phyloP scores from a whole-genome alignment of 2,797 vertebrate genomes.

The Peromyscus aztecus region DNA sequence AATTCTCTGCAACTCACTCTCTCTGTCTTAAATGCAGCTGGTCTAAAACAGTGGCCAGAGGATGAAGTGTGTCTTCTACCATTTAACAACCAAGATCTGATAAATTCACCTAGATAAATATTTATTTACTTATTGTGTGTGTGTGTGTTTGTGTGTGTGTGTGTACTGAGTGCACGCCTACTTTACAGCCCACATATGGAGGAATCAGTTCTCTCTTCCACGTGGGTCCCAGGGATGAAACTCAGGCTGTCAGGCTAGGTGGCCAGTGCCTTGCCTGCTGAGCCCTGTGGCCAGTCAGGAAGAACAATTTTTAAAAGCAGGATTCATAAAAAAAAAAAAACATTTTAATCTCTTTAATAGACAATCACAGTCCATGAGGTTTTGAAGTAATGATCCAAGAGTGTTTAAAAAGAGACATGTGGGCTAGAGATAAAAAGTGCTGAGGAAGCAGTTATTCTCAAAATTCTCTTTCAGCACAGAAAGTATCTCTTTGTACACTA shows the following conservation, averaged over 20 bases:
- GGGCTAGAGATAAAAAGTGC: not conserved
- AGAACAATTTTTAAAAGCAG: not conserved
- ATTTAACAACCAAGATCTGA: not conserved
- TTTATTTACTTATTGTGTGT: not conserved
- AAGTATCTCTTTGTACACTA: not conserved
- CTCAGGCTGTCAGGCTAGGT: not conserved
- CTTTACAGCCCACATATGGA: too few species aligned
- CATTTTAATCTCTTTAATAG: not conserved
- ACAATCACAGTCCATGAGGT: not conserved
- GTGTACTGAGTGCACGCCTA: not conserved
- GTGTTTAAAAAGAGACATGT: not conserved
- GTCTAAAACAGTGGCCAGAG: not conserved
- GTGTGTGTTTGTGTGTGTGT: not conserved
- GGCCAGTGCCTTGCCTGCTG: not conserved
- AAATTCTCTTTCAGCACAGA: not conserved
- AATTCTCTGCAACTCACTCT: not conserved
- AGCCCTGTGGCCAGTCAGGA: not conserved
- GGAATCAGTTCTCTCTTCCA: not conserved
- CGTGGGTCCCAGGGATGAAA: not conserved
- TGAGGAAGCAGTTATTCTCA: not conserved
- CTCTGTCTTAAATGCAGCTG: not conserved
- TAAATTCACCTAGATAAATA: not conserved
- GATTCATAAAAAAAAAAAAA: not conserved
- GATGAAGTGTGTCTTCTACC: not conserved
- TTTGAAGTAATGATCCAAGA: too few species aligned